Evolutionary conservation across 2,113 vertebrate species (phyloP), one percentile per base, ranked within the genome.

Genomic region (Ailuropoda melanoleuca): DNA sequence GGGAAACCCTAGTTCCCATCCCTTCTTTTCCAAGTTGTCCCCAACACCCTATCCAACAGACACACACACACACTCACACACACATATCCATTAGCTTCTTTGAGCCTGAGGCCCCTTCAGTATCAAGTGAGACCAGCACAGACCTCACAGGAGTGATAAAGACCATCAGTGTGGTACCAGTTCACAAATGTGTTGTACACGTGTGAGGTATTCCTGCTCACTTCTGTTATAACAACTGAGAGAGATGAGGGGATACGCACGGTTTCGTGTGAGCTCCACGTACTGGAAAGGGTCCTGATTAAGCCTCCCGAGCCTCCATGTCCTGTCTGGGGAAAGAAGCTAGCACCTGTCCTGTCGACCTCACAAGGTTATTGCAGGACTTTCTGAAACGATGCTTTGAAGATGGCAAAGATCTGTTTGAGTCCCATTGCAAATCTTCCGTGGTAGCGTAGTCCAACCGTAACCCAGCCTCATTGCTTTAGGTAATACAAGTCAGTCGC

Each of bases 401-500:
- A 68, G 64, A 46, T 10, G 72, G 24, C 92, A 29, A 62, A n/a
- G 21, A 34, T 14, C 92, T 92, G 39, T 85, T 92, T 89, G 5
- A 55, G 46, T 24, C 21, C 6, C 18, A 5, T 0, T 15, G 60
- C 74, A 84, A 97, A 84, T 74, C 34, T 12, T 81, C 74, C 3
- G 0, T 29, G 19, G 66, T 70, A 48, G 87, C 9, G 56, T 26
- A 37, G 23, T 24, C 48, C 8, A 15, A 78, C 60, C 66, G 29
- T 13, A 64, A 34, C 55, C 53, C 18, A 34, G 55, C 9, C 48
- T 70, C 21, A 11, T 14, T 17, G 91, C 10, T 88, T 90, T 46
- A 66, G 15, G 46, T 48, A 78, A 56, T 31, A 24, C 15, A 74
- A 90, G 72, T 89, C 94, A 53, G 92, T 77, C 62, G 64, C 78